Percentiles rank a stretch among this genome's conserved stretches.
Evolutionary conservation across 2,888 invertebrate species (phyloP).

Genomic region (Drosophila hamatofila): DNA sequence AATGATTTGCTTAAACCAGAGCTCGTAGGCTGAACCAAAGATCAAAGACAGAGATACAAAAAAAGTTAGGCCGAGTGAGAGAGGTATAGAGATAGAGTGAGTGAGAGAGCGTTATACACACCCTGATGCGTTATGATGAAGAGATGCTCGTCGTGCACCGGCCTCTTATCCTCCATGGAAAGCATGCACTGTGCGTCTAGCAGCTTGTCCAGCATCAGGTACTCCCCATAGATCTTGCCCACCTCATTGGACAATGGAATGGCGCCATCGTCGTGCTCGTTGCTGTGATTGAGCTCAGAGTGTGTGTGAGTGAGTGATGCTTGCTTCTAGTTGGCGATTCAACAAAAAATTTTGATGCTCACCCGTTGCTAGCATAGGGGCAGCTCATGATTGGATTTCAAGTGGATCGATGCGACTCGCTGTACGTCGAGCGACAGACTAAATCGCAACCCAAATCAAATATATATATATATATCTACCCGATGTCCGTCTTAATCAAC

Average conservation of each 20-base stretch:
- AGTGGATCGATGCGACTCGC: conserved; percentile 40
- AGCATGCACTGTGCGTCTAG: conserved; percentile 92
- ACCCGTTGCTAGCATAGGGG: conserved; percentile 79
- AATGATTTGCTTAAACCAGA: conserved; percentile 99
- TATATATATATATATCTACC: neutral
- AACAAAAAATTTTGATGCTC: conserved; percentile 23
- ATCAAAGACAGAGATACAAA: neutral
- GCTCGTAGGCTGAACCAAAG: conserved; percentile 92
- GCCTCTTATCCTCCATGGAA: conserved; percentile 89
- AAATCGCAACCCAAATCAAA: conserved; percentile 3
- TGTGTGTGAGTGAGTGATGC: conserved; percentile 7
- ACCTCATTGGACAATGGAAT: conserved; percentile 88
- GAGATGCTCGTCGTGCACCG: conserved; percentile 98
- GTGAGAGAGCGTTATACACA: conserved; percentile 79
- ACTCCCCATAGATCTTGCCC: conserved; percentile 95
- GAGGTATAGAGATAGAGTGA: neutral
- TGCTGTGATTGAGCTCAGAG: conserved; percentile 32
- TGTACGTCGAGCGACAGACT: conserved; percentile 53
- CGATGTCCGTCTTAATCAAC: conserved; percentile 1
- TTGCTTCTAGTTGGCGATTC: neutral
- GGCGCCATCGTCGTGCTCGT: conserved; percentile 80
- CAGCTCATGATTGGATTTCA: conserved; percentile 73
- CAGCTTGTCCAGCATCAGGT: conserved; percentile 95
- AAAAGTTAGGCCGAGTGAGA: neutral
- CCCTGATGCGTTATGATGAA: conserved; percentile 99